Percentiles rank a stretch among this genome's conserved stretches.
Conservation (phyloP, 2,888 invertebrate species). For the Stratiomys singularior region DNA sequence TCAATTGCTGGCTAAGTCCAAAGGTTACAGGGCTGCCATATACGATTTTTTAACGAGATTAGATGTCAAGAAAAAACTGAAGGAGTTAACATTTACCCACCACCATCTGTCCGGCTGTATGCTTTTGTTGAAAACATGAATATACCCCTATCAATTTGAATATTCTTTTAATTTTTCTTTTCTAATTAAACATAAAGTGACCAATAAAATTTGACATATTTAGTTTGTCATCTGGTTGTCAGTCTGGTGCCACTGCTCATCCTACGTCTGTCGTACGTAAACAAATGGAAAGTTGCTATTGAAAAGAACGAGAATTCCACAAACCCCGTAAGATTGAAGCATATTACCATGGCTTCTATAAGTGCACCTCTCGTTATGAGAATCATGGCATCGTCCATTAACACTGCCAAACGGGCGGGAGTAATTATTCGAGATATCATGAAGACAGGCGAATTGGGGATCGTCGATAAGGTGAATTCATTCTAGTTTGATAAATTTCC, state of each 20-base stretch:
- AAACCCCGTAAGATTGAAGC: background rate
- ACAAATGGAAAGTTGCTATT: conserved; percentile 7
- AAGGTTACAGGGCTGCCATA: conserved; percentile 36
- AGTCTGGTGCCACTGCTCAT: background rate
- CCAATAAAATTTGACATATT: background rate
- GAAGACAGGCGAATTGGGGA: conserved; percentile 88
- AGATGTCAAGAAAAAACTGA: background rate
- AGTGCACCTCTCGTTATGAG: conserved; percentile 57
- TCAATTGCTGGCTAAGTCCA: conserved; percentile 22
- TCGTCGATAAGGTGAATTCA: conserved; percentile 84
- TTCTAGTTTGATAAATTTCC: background rate
- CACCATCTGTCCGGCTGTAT: no score
- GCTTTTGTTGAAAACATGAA: no score
- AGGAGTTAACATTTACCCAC: no score
- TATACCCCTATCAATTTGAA: no score
- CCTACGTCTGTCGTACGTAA: background rate
- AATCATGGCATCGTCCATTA: conserved; percentile 63
- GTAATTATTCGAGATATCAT: conserved; percentile 91
- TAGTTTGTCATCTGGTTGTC: background rate
- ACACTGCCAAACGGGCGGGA: conserved; percentile 83
- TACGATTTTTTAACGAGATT: conserved; percentile 3
- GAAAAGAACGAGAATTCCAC: background rate
- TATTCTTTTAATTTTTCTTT: no score
- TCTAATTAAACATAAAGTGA: no score
- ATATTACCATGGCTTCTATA: conserved; percentile 21